phyloP scores from a whole-genome alignment of 2,888 invertebrate species.

The Ornithoptera alexandrae region DNA sequence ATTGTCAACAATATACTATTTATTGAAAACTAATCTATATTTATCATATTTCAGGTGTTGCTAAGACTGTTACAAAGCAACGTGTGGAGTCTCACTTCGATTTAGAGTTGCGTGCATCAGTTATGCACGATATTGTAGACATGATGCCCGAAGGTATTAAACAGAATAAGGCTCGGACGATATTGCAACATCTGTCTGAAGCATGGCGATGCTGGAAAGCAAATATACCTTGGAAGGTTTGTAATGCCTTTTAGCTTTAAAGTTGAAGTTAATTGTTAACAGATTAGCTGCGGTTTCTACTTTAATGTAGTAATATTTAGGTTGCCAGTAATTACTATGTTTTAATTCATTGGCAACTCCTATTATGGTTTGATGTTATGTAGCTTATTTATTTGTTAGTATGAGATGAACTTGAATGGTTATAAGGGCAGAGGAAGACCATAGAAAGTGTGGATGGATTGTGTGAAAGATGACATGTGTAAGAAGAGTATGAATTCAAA shows the following conservation, averaged over 20 bases:
- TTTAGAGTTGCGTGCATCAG: slow-evolving; percentile 97
- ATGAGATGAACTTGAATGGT: no score
- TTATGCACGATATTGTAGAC: slow-evolving; percentile 99
- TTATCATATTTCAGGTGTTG: slow-evolving; percentile 84
- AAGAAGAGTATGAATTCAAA: no score
- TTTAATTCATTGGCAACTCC: no score
- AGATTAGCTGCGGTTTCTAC: no score
- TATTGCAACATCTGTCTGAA: slow-evolving; percentile 98
- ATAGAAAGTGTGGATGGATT: no score
- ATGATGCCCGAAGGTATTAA: slow-evolving; percentile 99
- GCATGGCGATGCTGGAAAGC: slow-evolving; percentile 99
- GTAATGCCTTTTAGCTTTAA: slow-evolving; percentile 21
- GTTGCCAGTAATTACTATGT: no score
- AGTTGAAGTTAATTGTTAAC: no score
- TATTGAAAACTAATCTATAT: neutral
- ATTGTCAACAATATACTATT: neutral
- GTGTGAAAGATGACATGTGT: no score
- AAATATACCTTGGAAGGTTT: slow-evolving; percentile 99
- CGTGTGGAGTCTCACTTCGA: slow-evolving; percentile 99
- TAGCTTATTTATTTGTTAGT: no score
- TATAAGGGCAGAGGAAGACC: no score
- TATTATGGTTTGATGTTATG: no score
- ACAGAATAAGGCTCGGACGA: slow-evolving; percentile 99
- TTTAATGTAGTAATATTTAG: no score
- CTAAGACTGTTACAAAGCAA: slow-evolving; percentile 99